Percentiles rank a stretch among this genome's conserved stretches.
phyloP scores from a whole-genome alignment of 2,797 vertebrate genomes.

The Graptemys geographica region DNA sequence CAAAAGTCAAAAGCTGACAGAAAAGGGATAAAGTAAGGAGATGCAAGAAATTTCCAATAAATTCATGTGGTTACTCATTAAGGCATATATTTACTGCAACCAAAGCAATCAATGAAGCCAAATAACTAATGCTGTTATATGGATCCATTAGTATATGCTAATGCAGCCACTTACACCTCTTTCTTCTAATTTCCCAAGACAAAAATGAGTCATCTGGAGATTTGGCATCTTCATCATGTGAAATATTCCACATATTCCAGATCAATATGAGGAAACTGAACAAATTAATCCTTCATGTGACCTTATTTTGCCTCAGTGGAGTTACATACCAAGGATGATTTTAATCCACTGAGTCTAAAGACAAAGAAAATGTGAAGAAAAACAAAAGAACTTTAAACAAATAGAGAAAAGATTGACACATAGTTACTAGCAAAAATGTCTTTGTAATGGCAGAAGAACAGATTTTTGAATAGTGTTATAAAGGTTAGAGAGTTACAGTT shows the following conservation, averaged over 20 bases:
- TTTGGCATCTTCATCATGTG: conserved; percentile 40
- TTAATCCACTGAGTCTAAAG: conserved; percentile 43
- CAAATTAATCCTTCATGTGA: conserved; percentile 32
- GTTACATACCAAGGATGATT: conserved; percentile 40
- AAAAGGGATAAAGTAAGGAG: not conserved
- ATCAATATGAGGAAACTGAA: conserved; percentile 56
- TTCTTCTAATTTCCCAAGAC: conserved; percentile 42
- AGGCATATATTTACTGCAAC: fast-evolving
- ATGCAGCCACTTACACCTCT: conserved; percentile 45
- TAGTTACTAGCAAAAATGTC: not conserved
- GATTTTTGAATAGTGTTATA: not conserved
- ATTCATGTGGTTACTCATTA: not conserved
- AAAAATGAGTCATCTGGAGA: conserved; percentile 52
- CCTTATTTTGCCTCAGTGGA: conserved; percentile 44
- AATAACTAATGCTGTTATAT: not conserved
- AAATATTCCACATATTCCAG: conserved; percentile 61
- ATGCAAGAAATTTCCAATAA: not conserved
- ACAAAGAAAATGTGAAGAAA: conserved; percentile 53
- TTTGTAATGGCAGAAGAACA: not conserved
- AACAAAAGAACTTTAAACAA: conserved; percentile 21
- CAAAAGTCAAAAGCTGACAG: not conserved
- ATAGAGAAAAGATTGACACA: not conserved
- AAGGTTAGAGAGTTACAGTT: conserved; percentile 9
- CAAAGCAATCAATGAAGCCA: conserved; percentile 16
- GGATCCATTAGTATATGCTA: conserved; percentile 54